Base-by-base conservation (phyloP, 1,140 invertebrate species). In the Ostrea edulis region DNA sequence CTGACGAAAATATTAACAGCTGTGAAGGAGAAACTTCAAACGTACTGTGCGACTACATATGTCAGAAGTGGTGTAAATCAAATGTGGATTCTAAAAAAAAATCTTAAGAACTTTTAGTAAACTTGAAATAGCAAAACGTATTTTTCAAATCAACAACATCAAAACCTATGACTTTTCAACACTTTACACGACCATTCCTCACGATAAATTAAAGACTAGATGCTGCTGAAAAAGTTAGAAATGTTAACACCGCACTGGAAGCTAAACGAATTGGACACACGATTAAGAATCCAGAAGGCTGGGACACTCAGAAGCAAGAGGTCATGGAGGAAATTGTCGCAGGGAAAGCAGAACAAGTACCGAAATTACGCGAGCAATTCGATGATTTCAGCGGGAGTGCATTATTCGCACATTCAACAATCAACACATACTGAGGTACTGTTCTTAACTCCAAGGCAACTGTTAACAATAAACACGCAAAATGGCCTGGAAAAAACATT, bases 261-360 rank as follows among this genome's bases (percentile, higher is more conserved):
- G 82, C 82, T 20, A 84, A 84, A 25, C 44, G 52, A 14, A 55
- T 84, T 9, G 82, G 82, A 5, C n/a, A 84, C 22, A n/a, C 82
- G 5, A 35, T 84, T 5, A 52, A 25, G 22, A 22, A 52, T 17
- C 44, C 82, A 14, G 44, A 54, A 14, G 22, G 52, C 17, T 84
- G 82, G 82, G 22, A 20, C 14, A 22, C 11, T 5, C 8, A 52
- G 14, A 35, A 54, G 22, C 8, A 20, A 14, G 1, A 12, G 7
- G 53, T 84, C 52, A 84, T 84, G 82, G 82, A 84, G 22, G 53
- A 84, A 14, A 53, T 84, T 9, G 12, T 84, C 7, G 8, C 22
- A 14, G 11, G 9, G 5, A 84, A 84, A 55, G 82, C 53, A 9
- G 82, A 84, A 52, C 82, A 84, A 25, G 52, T 84, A 12, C 17